Base-by-base conservation (phyloP, 2,888 invertebrate species). In the Hyposoter dolosus region DNA sequence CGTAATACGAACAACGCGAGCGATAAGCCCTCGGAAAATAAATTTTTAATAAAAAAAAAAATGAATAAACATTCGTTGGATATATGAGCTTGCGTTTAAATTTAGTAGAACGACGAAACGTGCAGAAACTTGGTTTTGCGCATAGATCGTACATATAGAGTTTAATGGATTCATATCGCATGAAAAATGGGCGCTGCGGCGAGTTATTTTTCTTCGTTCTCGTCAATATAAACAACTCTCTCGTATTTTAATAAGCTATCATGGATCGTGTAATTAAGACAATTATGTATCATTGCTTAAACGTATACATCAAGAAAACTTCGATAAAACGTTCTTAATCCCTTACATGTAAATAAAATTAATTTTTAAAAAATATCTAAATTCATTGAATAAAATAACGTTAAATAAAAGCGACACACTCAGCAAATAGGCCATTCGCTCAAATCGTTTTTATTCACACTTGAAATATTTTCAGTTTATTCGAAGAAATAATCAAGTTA, bases 121-220 rank as follows among this genome's bases (percentile, higher is more conserved):
- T 80, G 79, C n/a, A n/a, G n/a, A 75, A 78, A 83, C 66, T 80
- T 86, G 71, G 82, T 79, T 78, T 82, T 86, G 72, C 78, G 83
- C 84, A 86, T 87, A 88, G 87, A 90, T 88, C 88, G 89, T 88
- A 81, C 72, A 83, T 77, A 91, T 91, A 92, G 91, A 92, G 65
- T 72, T 81, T 91, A 91, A 91, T 89, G 82, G 90, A 92, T 93
- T 92, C 91, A 92, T 91, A 92, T 92, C 92, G 93, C 93, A 93
- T 93, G 93, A 93, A 92, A 91, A 89, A 92, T 91, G 92, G 93
- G 93, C 93, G 92, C 92, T 93, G 93, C 92, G 92, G 91, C 91
- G 93, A 92, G 90, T 91, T 88, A 90, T 89, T 88, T 80, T 65
- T 65, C 50, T 56, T 76, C 76, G 78, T 69, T 83, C 77, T 56